Base-by-base conservation (phyloP, 2,888 invertebrate genomes). In the Brenthis ino region DNA sequence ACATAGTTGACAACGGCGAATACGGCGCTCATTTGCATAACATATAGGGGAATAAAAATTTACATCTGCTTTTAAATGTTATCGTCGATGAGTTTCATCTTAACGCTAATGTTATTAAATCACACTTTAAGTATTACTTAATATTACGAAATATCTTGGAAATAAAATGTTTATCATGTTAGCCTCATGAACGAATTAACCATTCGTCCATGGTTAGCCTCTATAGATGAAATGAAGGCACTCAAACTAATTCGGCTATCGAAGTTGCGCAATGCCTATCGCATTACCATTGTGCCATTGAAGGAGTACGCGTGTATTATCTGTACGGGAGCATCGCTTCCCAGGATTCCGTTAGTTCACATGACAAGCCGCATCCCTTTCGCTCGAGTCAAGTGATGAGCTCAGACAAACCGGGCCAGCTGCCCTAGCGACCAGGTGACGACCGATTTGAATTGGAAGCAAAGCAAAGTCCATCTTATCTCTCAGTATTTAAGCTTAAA, bases 361-460 rank as follows among this genome's bases (percentile, higher is more conserved):
- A 90, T 85, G 87, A 64, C 64, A 68, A 79, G 81, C 77, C 82
- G 85, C 91, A 91, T 90, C 92, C 92, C 91, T 91, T 91, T 89
- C 85, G 85, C 81, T 79, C 82, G 89, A 89, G 91, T 90, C 92
- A 91, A 91, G 92, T 91, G 92, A 91, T 86, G 88, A 82, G 84
- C 80, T 82, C 77, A 80, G 82, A 87, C 86, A 88, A 87, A 82
- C 80, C 79, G 79, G 75, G 80, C 84, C 88, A 91, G 77, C 79
- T 79, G 84, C 86, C 79, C 76, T 79, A 77, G 77, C 79, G 79
- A 81, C 91, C 92, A 90, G 91, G 91, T 90, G 91, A 89, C 53
- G 82, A 81, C 78, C 76, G 72, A 69, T 16, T 48, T 50, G 14
- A 53, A 48, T 69, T 67, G 3, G 4, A 11, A 61, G 16, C 75